These are phyloP conservation scores for Platyura marginata DNA, from an alignment of 1,140 invertebrate genomes.

Conservation along the genomic window DNA sequence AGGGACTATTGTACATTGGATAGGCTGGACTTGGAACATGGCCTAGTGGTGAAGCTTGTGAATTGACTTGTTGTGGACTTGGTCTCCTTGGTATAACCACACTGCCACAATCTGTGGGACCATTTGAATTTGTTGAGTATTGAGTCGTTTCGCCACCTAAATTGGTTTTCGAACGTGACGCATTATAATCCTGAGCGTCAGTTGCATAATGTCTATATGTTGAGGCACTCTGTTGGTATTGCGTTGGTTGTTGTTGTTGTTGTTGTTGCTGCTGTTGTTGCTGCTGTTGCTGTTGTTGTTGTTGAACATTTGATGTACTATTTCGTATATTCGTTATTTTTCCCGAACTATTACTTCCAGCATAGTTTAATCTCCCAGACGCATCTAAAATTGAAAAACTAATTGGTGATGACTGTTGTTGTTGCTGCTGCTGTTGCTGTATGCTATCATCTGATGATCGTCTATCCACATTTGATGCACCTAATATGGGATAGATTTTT, in stretches of 20 bases:
- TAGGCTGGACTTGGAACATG: constrained; percentile 56
- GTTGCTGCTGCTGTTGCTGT: too few species aligned
- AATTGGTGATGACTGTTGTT: constrained; percentile 50
- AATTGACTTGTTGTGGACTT: constrained; percentile 45
- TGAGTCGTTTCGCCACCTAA: neutral
- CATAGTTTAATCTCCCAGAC: constrained; percentile 36
- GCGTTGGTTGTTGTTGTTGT: constrained; percentile 8
- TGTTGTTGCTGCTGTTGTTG: constrained; percentile 11
- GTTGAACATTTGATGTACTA: constrained; percentile 14
- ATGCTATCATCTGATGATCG: too few species aligned
- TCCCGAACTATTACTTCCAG: constrained; percentile 26
- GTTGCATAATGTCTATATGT: neutral
- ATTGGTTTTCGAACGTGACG: constrained; percentile 21
- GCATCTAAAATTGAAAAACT: constrained; percentile 57
- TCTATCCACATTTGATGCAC: too few species aligned
- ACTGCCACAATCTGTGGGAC: constrained; percentile 10
- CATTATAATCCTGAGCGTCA: neutral
- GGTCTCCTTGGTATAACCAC: constrained; percentile 41
- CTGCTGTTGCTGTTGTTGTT: constrained; percentile 23
- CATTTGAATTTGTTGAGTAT: neutral
- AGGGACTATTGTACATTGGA: constrained; percentile 57
- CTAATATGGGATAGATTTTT: constrained; percentile 47
- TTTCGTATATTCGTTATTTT: constrained; percentile 22
- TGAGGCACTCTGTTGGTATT: constrained; percentile 7
- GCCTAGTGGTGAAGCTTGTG: constrained; percentile 39